These are phyloP conservation scores for Shinisaurus crocodilurus DNA, from an alignment of 2,113 vertebrate genomes.

Conservation along the genomic window DNA sequence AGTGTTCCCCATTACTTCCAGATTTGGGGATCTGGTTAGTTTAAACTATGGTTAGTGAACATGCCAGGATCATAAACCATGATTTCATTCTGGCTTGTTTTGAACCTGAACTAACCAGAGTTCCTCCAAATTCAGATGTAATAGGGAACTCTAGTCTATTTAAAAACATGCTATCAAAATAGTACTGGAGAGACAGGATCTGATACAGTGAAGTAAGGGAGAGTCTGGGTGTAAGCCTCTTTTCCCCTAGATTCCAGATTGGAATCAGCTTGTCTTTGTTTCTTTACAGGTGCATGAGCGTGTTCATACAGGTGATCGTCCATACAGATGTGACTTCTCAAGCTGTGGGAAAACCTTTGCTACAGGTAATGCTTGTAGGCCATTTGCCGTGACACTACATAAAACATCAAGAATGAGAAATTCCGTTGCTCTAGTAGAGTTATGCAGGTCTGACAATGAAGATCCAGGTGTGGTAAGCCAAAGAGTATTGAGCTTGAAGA, in stretches of 20 bases:
- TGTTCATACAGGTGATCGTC: constrained; percentile 83
- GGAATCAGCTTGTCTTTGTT: neutral
- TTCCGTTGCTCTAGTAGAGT: neutral
- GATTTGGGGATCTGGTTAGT: too few relatives aligned
- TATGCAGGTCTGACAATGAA: constrained; percentile 9
- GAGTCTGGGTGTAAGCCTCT: neutral
- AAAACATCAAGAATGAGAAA: neutral
- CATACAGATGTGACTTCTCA: constrained; percentile 79
- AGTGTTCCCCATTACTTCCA: neutral
- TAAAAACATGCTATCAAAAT: neutral
- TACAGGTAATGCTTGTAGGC: constrained; percentile 71
- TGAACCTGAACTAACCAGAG: neutral
- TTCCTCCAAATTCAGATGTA: neutral
- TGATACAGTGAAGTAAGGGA: neutral
- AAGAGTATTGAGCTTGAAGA: accelerated
- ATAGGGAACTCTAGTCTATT: too few relatives aligned
- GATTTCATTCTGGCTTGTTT: neutral
- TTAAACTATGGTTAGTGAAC: too few relatives aligned
- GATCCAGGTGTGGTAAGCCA: neutral
- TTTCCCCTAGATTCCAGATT: neutral
- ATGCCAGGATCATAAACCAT: neutral
- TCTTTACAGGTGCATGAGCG: constrained; percentile 82
- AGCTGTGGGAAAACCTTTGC: constrained; percentile 85
- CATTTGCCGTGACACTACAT: neutral
- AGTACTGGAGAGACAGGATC: neutral